Base-by-base conservation (phyloP, 2,888 invertebrate species). In the Caenorhabditis sp. region DNA sequence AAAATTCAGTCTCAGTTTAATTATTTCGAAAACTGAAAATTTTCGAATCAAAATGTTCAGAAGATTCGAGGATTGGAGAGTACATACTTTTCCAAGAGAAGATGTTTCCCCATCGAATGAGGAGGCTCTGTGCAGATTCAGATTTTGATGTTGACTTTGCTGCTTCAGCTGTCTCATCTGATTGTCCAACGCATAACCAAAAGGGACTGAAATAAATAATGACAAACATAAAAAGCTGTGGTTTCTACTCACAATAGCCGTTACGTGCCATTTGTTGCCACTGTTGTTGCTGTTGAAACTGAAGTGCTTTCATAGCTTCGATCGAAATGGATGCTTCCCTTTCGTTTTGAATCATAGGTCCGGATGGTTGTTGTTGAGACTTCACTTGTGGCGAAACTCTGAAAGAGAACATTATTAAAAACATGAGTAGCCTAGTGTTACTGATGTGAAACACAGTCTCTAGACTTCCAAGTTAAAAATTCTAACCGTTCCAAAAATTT, bases 381-480 rank as follows among this genome's bases (percentile, higher is more conserved):
- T 77, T 77, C 31, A 77, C 63, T 54, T 77, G 63, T 38, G 77
- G 77, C 6, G 70, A 69, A 2, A 77, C 63, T 54, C 77, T 77
- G 68, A 44, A 76, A 76, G 68, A 31, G 31, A 12, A 14, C 0
- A n/a, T 44, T 12, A 7, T 61, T 38, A 44, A n/a, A 44, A 44
- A 44, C 44, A 16, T 12, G n/a, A 16, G 44, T 16, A 44, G 44
- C 2, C 44, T 16, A 14, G n/a, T 44, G 12, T 51, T 6, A 10
- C 22, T n/a, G 6, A 0, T 6, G 5, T 22, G 19, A 69, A 26
- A 24, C 8, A 35, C 4, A 35, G 31, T 4, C 31, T 35, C 31
- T 35, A 8, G n/a, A n/a, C 7, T 66, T 66, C 28, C 14, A 10
- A n/a, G n/a, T 47, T 5, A 47, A 51, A 54, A 38, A 14, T 26